These are phyloP conservation scores for Labroides dimidiatus DNA, from an alignment of 2,797 vertebrate species.

Conservation along the genomic window DNA sequence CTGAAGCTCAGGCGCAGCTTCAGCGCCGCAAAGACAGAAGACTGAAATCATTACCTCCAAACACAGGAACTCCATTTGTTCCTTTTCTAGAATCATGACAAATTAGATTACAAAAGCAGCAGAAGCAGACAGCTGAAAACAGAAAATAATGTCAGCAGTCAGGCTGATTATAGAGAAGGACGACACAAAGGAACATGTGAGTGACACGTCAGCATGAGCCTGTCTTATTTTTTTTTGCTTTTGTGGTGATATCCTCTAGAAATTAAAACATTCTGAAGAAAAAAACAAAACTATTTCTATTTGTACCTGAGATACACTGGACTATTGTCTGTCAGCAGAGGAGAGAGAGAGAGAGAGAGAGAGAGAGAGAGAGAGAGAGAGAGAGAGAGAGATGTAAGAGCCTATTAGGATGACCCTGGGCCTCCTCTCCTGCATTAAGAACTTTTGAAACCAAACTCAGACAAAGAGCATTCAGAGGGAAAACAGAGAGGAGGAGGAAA, in stretches of 20 bases:
- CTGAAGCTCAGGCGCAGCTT: conserved; percentile 31
- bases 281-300: neutral
- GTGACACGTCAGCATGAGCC: no score
- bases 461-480: conserved; percentile 45
- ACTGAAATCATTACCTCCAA: conserved; percentile 19
- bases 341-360: conserved; percentile 12
- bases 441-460: conserved; percentile 42
- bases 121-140: neutral
- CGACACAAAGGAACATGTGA: no score
- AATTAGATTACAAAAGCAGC: conserved; percentile 26
- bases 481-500: conserved; percentile 15
- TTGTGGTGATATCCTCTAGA: no score
- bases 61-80: conserved; percentile 54
- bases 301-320: neutral
- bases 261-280: neutral
- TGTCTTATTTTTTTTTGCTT: no score
- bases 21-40: conserved; percentile 19
- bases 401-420: conserved; percentile 33
- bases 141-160: neutral
- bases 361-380: conserved; percentile 8
- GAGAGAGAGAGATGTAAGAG: conserved; percentile 16
- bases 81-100: conserved; percentile 14
- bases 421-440: conserved; percentile 21
- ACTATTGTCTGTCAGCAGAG: conserved; percentile 25
- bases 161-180: neutral